Percentiles rank a stretch among this genome's conserved stretches.
These are phyloP conservation scores for Drosophila mauritiana DNA, from an alignment of 1,140 invertebrate species.

Conservation along the genomic window DNA sequence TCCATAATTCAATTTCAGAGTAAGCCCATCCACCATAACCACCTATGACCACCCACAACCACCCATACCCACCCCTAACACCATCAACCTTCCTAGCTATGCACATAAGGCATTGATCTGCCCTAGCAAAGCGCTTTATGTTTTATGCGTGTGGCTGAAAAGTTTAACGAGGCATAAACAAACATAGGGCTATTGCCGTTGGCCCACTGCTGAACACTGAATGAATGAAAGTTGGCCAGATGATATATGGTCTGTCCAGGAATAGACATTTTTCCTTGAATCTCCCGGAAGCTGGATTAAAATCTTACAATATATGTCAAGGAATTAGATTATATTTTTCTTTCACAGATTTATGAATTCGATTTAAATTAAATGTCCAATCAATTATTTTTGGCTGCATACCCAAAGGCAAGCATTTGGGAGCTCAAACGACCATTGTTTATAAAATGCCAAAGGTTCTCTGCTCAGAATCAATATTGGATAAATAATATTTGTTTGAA, in stretches of 20 bases:
- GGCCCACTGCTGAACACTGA: conserved; percentile 34
- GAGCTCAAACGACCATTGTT: background rate
- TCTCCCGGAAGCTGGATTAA: conserved; percentile 17
- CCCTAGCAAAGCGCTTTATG: conserved; percentile 62
- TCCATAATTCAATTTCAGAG: conserved; percentile 77
- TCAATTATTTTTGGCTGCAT: background rate
- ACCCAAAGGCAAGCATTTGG: background rate
- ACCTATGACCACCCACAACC: background rate
- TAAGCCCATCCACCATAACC: conserved; percentile 37
- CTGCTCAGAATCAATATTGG: background rate
- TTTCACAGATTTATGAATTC: conserved; percentile 26
- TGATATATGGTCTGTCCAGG: conserved; percentile 29
- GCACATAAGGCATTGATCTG: conserved; percentile 69
- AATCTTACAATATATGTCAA: conserved; percentile 7
- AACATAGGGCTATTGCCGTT: conserved; percentile 72
- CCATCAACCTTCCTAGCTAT: conserved; percentile 17
- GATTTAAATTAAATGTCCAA: conserved; percentile 13
- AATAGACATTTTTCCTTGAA: conserved; percentile 6
- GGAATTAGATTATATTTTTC: conserved; percentile 1
- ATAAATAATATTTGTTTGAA: background rate
- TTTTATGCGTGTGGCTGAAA: conserved; percentile 68
- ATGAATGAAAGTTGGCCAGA: conserved; percentile 51
- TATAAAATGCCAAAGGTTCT: background rate
- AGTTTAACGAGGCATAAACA: conserved; percentile 81
- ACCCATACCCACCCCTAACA: background rate